phyloP scores from a whole-genome alignment of 2,113 vertebrate genomes.

The Pangasianodon gigas region DNA sequence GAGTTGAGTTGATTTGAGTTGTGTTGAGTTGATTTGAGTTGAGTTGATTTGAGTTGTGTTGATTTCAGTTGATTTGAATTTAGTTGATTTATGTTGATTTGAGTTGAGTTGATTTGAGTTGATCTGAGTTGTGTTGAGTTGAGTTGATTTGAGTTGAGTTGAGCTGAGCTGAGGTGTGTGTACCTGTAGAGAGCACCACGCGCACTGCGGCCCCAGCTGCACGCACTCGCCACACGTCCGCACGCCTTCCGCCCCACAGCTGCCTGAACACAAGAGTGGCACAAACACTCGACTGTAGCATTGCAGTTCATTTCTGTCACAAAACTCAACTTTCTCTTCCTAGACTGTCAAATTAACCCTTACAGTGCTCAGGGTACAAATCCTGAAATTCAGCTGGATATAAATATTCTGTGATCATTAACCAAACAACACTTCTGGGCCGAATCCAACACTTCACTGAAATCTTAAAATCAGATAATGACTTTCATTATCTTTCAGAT shows the following conservation, averaged over 20 bases:
- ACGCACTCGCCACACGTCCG: slow-evolving; percentile 90
- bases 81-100: too few species aligned
- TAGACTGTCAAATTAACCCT: neutral
- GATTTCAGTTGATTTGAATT: too few species aligned
- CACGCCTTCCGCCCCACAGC: slow-evolving; percentile 77
- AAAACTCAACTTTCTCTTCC: neutral
- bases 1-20: too few species aligned
- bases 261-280: slow-evolving; percentile 70
- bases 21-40: too few species aligned
- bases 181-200: slow-evolving; percentile 97
- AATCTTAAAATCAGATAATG: neutral
- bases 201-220: slow-evolving; percentile 84
- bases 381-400: neutral
- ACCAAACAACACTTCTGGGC: neutral
- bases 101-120: too few species aligned
- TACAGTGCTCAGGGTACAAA: neutral
- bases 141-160: neutral
- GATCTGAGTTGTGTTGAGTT: too few species aligned
- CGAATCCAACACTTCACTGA: neutral
- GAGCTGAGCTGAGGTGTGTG: slow-evolving; percentile 13
- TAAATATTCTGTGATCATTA: neutral
- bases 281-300: slow-evolving; percentile 33
- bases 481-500: neutral
- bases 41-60: too few species aligned
- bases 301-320: slow-evolving; percentile 32